Evolutionary conservation across 2,113 vertebrate genomes (phyloP).

Genomic region (Pelecanoides urinatrix): DNA sequence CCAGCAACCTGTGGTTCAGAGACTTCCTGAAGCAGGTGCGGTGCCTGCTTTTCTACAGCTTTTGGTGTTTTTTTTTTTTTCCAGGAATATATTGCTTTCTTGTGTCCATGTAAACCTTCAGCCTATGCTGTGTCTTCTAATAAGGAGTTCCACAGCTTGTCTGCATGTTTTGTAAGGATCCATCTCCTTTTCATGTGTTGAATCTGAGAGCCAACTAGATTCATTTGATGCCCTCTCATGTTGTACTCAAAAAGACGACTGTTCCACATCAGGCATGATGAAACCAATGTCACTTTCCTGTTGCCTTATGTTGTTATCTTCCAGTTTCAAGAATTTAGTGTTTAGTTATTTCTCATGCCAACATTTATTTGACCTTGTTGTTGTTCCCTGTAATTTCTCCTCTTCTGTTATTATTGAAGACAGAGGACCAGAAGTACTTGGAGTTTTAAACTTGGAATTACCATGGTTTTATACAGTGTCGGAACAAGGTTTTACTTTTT

Average conservation of each 20-base stretch:
- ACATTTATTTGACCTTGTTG: neutral
- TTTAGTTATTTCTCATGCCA: neutral
- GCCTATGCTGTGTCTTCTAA: fast-evolving
- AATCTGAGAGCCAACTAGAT: neutral
- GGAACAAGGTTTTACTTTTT: neutral
- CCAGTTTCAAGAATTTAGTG: neutral
- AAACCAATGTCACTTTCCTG: neutral
- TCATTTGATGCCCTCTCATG: neutral
- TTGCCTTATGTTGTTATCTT: neutral
- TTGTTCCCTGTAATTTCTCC: neutral
- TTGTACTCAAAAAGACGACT: neutral
- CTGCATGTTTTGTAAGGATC: neutral
- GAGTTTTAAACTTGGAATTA: neutral
- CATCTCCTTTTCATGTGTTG: neutral
- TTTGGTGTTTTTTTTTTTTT: neutral
- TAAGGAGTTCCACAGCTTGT: neutral
- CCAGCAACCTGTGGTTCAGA: neutral
- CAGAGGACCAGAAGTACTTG: neutral
- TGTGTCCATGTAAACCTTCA: neutral
- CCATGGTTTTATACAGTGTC: neutral
- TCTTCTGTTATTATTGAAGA: neutral
- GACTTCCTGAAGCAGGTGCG: neutral
- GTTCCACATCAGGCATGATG: neutral
- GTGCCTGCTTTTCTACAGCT: neutral
- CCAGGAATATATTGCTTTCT: neutral